Evolutionary conservation across 2,797 vertebrate species (phyloP), one percentile per base, ranked within the genome.

Genomic region (Dendrocincla fuliginosa): DNA sequence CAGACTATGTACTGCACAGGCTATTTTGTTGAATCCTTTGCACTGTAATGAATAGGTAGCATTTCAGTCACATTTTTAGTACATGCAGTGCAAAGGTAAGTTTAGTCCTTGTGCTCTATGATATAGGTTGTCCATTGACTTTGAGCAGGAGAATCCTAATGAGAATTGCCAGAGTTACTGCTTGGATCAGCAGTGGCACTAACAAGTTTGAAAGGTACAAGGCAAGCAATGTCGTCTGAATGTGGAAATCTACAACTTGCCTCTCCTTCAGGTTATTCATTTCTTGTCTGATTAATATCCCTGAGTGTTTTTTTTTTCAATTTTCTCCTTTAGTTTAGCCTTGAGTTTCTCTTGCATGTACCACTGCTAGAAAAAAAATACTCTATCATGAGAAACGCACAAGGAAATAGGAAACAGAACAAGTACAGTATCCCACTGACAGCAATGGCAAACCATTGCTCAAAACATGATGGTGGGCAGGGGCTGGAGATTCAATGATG

Each of bases 121-220:
- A 42, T 14, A 88, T 11, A 55, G 44, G 10, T 19, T 90, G 19
- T 27, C 63, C 64, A 13, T 14, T 91, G 47, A 96, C 87, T 87
- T 96, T 46, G 12, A 79, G 91, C 33, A 93, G 90, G 30, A 95
- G 47, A 44, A 32, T 69, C 30, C 17, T 95, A 23, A 92, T n/a
- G 27, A 97, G 83, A 64, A 91, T 63, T 70, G 60, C 88, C 22
- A 95, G 44, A 76, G 97, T 94, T 33, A 74, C 27, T 25, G 90
- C 25, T 91, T 96, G 90, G 3, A 89, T 83, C 41, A 93, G 55
- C 35, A 95, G 68, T 57, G 80, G 87, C 70, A 90, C 47, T 19
- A 96, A 65, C n/a, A 96, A 93, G 32, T 94, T 93, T 25, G 89
- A 80, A 67, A 97, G 74, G 27, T 95, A 96, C 14, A 95, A 79